Conservation (phyloP, 2,888 invertebrate genomes). For the Melinaea menophilus region DNA sequence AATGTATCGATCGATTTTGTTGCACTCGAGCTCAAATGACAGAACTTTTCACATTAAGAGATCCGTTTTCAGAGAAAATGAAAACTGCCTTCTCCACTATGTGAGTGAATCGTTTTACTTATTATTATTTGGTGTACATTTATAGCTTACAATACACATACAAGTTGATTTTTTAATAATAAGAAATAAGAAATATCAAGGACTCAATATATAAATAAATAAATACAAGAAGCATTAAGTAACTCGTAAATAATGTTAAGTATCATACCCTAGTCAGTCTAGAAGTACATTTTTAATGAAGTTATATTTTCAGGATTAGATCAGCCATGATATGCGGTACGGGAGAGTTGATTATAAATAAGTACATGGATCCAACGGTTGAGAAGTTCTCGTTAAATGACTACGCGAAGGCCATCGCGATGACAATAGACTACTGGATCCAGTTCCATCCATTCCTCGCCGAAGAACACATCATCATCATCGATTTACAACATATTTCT, state of each 20-base stretch:
- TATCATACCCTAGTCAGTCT: too few species aligned
- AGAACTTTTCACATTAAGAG: slow-evolving; percentile 54
- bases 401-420: slow-evolving; percentile 47
- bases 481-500: slow-evolving; percentile 55
- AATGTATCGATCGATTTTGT: slow-evolving; percentile 70
- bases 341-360: slow-evolving; percentile 55
- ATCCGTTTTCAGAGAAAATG: slow-evolving; percentile 46
- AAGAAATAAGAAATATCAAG: too few species aligned
- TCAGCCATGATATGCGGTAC: slow-evolving; percentile 44
- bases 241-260: too few species aligned
- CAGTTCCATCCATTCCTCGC: slow-evolving; percentile 40
- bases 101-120: slow-evolving; percentile 45
- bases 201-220: too few species aligned
- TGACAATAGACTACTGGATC: slow-evolving; percentile 59
- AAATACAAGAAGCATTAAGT: too few species aligned
- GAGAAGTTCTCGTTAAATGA: slow-evolving; percentile 59
- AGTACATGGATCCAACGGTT: slow-evolving; percentile 47
- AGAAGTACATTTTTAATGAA: background rate
- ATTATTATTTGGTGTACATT: background rate
- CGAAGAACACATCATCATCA: slow-evolving; percentile 54
- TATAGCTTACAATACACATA: background rate
- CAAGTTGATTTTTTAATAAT: too few species aligned
- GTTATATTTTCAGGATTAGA: slow-evolving; percentile 44
- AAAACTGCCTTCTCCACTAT: slow-evolving; percentile 50
- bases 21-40: slow-evolving; percentile 51